phyloP scores from a whole-genome alignment of 1,140 invertebrate genomes.

The Drosophila lowei region DNA sequence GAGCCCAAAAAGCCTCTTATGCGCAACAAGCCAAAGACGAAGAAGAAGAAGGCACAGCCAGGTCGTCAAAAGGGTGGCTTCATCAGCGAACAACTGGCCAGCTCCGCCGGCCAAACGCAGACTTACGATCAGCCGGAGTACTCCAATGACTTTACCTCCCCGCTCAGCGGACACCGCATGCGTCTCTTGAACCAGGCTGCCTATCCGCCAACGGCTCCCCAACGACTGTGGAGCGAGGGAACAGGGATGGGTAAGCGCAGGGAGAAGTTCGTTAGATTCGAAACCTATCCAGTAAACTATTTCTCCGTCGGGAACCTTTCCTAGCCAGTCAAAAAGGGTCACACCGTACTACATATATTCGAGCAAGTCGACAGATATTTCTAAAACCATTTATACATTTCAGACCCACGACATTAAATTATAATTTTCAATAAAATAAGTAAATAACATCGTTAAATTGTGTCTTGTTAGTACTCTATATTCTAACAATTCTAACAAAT shows the following conservation, averaged over 20 bases:
- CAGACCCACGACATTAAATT: too few species aligned
- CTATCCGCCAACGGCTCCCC: slow-evolving; percentile 27
- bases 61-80: slow-evolving; percentile 38
- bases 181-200: slow-evolving; percentile 40
- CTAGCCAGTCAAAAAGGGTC: too few species aligned
- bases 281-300: background rate
- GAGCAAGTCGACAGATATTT: too few species aligned
- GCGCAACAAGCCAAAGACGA: slow-evolving; percentile 45
- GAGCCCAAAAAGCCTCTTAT: slow-evolving; percentile 48
- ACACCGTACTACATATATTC: too few species aligned
- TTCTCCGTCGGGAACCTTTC: too few species aligned
- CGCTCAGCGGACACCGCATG: slow-evolving; percentile 26
- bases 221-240: background rate
- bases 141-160: slow-evolving; percentile 5
- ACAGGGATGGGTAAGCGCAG: background rate
- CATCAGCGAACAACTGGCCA: background rate
- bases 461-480: too few species aligned
- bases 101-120: too few species aligned
- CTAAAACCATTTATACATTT: too few species aligned
- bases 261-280: slow-evolving; percentile 3
- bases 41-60: slow-evolving; percentile 11
- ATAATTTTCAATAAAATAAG: too few species aligned
- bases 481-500: too few species aligned
- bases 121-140: background rate
- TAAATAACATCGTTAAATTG: too few species aligned